Conservation (phyloP, 2,113 vertebrate genomes). For the Sceloporus tristichus region DNA sequence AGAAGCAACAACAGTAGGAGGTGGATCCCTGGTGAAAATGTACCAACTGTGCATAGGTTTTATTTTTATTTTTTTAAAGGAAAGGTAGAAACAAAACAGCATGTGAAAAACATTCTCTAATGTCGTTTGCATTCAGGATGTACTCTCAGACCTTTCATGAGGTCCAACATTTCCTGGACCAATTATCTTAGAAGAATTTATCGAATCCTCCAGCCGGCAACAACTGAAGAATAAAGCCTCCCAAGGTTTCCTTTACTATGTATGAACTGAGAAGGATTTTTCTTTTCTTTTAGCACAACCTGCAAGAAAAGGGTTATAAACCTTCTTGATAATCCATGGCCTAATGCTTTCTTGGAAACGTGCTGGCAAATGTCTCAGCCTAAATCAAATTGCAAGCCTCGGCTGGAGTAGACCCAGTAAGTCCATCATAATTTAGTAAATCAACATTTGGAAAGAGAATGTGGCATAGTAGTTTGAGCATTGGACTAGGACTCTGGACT, state of each 20-base stretch:
- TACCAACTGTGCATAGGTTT: background rate
- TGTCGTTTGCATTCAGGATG: background rate
- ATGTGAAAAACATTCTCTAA: background rate
- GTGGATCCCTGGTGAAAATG: background rate
- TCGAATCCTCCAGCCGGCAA: background rate
- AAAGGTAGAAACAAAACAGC: background rate
- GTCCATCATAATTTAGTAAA: no score
- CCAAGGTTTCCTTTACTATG: background rate
- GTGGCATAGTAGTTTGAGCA: no score
- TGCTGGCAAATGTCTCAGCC: no score
- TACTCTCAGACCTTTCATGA: background rate
- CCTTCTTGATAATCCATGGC: background rate
- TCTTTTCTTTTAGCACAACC: background rate
- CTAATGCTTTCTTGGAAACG: background rate
- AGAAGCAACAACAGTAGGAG: background rate
- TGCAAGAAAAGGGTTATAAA: background rate
- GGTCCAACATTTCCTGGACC: background rate
- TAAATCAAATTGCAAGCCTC: no score
- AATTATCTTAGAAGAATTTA: background rate
- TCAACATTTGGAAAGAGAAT: no score
- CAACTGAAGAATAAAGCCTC: background rate
- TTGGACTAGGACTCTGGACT: no score
- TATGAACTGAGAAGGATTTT: fast-evolving
- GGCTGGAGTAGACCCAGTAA: no score
- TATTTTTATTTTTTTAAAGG: background rate